Evolutionary conservation across 2,888 invertebrate genomes (phyloP).

Genomic region (Mesodorylaimus sp.): DNA sequence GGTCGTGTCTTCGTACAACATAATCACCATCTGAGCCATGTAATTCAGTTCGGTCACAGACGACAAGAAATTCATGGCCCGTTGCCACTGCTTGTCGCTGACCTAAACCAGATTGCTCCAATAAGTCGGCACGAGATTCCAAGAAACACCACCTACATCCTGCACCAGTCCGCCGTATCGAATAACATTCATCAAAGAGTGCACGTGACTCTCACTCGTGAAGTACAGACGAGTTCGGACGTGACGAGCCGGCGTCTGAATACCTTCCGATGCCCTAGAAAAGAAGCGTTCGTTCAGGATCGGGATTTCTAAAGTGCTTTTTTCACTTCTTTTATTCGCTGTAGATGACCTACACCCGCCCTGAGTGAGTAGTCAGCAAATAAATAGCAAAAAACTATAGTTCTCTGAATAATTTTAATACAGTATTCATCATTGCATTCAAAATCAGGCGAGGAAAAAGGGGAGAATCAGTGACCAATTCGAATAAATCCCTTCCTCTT

Average conservation of each 20-base stretch:
- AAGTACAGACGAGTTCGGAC: constrained; percentile 96
- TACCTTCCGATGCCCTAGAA: constrained; percentile 45
- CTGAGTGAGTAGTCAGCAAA: neutral
- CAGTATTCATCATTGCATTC: too few species aligned
- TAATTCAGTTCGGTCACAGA: constrained; percentile 96
- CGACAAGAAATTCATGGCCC: constrained; percentile 94
- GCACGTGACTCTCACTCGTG: constrained; percentile 96
- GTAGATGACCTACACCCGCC: too few species aligned
- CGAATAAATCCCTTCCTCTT: too few species aligned
- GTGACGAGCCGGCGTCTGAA: constrained; percentile 89
- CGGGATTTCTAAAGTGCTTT: too few species aligned
- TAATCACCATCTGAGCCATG: constrained; percentile 98
- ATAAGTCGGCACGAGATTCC: constrained; percentile 12
- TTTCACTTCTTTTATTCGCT: neutral
- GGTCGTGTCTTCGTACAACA: constrained; percentile 82
- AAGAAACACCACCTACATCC: too few species aligned
- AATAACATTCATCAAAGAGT: constrained; percentile 83
- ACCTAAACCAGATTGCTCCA: too few species aligned
- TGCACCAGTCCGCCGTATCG: constrained; percentile 35
- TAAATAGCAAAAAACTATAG: constrained; percentile 2
- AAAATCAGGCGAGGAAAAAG: too few species aligned
- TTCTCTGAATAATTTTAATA: too few species aligned
- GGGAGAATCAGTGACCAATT: too few species aligned
- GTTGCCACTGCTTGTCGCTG: constrained; percentile 88
- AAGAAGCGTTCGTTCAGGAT: too few species aligned